phyloP scores from a whole-genome alignment of 2,888 invertebrate species.

The Chrysina gloriosa region DNA sequence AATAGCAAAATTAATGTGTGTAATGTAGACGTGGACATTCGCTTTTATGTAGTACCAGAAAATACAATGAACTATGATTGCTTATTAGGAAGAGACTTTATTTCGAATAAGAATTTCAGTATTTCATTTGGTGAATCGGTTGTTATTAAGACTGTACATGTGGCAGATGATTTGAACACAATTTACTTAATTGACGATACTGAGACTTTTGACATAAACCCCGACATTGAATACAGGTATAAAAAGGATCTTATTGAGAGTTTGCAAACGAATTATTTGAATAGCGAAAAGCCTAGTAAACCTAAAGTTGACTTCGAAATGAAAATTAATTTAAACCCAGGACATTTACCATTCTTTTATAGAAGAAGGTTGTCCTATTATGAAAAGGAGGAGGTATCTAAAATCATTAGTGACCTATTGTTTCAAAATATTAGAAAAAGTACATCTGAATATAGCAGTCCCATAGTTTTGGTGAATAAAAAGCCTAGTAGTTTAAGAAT shows the following conservation, averaged over 20 bases:
- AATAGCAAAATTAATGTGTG: neutral
- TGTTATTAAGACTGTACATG: neutral
- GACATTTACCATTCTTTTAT: slow-evolving; percentile 22
- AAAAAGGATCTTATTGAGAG: neutral
- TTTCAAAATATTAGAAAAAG: slow-evolving; percentile 36
- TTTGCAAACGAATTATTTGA: slow-evolving; percentile 8
- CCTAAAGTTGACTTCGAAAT: slow-evolving; percentile 24
- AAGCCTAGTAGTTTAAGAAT: slow-evolving; percentile 44
- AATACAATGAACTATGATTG: slow-evolving; percentile 5
- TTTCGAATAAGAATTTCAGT: slow-evolving; percentile 10
- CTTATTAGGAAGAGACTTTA: slow-evolving; percentile 28
- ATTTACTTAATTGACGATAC: neutral
- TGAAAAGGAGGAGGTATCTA: slow-evolving; percentile 21
- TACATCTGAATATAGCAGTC: slow-evolving; percentile 44
- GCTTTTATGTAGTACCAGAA: slow-evolving; percentile 14
- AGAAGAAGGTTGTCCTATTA: slow-evolving; percentile 31
- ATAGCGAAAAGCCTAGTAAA: neutral
- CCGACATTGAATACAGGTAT: neutral
- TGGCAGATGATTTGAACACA: neutral
- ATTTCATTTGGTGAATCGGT: slow-evolving; percentile 5
- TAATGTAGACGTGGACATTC: slow-evolving; percentile 17
- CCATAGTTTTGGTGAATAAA: slow-evolving; percentile 46
- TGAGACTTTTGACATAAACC: slow-evolving; percentile 4
- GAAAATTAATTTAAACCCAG: slow-evolving; percentile 8
- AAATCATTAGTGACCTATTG: slow-evolving; percentile 31